These are phyloP conservation scores for Copidosoma aretas DNA, from an alignment of 2,888 invertebrate genomes.

Conservation along the genomic window DNA sequence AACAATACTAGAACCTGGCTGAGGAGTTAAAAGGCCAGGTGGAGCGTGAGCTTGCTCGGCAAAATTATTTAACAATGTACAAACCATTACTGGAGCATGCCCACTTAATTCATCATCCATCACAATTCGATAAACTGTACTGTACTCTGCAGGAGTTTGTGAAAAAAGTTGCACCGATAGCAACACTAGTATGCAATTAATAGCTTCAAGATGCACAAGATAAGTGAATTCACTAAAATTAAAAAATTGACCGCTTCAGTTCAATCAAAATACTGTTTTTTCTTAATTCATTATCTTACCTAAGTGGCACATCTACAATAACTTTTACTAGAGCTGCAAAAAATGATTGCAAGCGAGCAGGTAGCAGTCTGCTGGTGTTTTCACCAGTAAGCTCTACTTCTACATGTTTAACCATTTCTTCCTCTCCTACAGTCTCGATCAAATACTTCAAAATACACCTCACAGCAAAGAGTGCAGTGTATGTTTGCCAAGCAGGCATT, in stretches of 20 bases:
- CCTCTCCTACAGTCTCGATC: conserved; percentile 89
- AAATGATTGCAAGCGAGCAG: conserved; percentile 71
- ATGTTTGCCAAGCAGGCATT: conserved; percentile 90
- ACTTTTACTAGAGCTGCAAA: conserved; percentile 80
- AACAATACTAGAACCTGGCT: conserved; percentile 81
- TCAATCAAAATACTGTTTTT: too few relatives aligned
- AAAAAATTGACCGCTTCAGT: conserved; percentile 39
- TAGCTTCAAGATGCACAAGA: conserved; percentile 84
- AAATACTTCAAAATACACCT: conserved; percentile 86
- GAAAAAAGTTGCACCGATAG: conserved; percentile 88
- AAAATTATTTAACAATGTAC: conserved; percentile 80
- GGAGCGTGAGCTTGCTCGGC: conserved; percentile 74
- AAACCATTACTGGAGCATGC: conserved; percentile 80
- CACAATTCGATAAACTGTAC: conserved; percentile 64
- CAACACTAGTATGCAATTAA: conserved; percentile 85
- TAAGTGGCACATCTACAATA: conserved; percentile 82
- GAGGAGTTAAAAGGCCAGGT: conserved; percentile 71
- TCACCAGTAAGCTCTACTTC: conserved; percentile 66
- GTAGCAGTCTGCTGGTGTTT: conserved; percentile 44
- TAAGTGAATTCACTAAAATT: conserved; percentile 79
- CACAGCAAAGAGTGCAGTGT: conserved; percentile 90
- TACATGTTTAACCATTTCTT: conserved; percentile 83
- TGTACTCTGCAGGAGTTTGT: conserved; percentile 64
- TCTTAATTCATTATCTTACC: conserved; percentile 67
- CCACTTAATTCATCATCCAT: conserved; percentile 76